Evolutionary conservation across 2,888 invertebrate species (phyloP).

Genomic region (Watsonalla binaria): DNA sequence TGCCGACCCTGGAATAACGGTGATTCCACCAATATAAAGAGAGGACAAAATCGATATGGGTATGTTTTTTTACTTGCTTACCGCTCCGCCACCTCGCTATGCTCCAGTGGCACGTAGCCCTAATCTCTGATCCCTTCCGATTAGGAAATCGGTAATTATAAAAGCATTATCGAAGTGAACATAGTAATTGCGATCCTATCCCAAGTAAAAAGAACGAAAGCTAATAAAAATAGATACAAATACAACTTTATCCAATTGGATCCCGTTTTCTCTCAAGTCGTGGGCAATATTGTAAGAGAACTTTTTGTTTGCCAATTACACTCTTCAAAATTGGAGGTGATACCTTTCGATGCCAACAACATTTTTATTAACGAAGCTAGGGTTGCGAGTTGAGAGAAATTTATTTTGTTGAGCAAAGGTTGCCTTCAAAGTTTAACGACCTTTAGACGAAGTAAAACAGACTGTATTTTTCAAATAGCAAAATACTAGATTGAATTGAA

Average conservation of each 20-base stretch:
- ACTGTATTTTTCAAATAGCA: too few species aligned
- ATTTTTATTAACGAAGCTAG: conserved; percentile 1
- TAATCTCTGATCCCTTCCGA: too few species aligned
- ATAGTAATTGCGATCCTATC: conserved; percentile 18
- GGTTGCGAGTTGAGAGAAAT: background rate
- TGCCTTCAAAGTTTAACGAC: too few species aligned
- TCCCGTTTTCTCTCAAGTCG: conserved; percentile 21
- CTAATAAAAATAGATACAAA: conserved; percentile 26
- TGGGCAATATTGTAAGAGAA: conserved; percentile 23
- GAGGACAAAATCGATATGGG: too few species aligned
- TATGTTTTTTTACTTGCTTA: too few species aligned
- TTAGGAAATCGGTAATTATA: too few species aligned
- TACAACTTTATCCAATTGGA: conserved; percentile 28
- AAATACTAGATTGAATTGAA: too few species aligned
- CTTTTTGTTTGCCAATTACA: conserved; percentile 26
- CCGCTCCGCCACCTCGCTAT: too few species aligned
- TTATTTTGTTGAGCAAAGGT: background rate
- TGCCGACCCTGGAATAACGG: too few species aligned
- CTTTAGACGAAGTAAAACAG: too few species aligned
- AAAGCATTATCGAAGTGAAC: conserved; percentile 13
- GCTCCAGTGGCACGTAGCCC: too few species aligned
- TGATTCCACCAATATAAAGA: too few species aligned
- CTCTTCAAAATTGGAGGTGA: conserved; percentile 17
- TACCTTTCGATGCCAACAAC: conserved; percentile 12
- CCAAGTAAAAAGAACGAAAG: conserved; percentile 1